A percentile compares a stretch with the other conserved stretches of the same genome.
These are phyloP conservation scores for Drosophila pseudoananassae DNA, from an alignment of 1,140 invertebrate species.

Conservation along the genomic window DNA sequence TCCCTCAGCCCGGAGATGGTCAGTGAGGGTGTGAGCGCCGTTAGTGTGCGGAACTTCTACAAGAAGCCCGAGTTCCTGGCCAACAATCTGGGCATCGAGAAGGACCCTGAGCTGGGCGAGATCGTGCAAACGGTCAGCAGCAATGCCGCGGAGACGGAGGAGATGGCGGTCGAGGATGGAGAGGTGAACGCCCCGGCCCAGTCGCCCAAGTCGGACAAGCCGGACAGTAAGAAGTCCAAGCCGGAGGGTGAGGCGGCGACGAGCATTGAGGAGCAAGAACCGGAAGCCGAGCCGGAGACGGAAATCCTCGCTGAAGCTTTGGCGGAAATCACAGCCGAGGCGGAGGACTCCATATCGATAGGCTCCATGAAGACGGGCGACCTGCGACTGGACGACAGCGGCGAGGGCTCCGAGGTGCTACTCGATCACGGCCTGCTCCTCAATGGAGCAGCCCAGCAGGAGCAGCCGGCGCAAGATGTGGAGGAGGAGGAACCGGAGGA, in stretches of 20 bases:
- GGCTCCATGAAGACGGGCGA: constrained; percentile 37
- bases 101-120: constrained; percentile 82
- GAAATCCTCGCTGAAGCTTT: background rate
- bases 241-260: background rate
- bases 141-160: constrained; percentile 3
- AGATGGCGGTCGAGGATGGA: background rate
- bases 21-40: constrained; percentile 77
- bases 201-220: background rate
- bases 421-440: constrained; percentile 5
- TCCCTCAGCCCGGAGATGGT: constrained; percentile 77
- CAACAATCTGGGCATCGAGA: constrained; percentile 83
- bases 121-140: constrained; percentile 76
- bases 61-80: constrained; percentile 83
- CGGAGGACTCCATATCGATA: constrained; percentile 19
- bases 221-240: background rate
- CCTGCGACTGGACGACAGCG: constrained; percentile 55
- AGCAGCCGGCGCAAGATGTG: background rate
- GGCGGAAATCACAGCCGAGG: background rate
- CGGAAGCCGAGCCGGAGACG: background rate
- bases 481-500: constrained; percentile 5
- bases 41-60: constrained; percentile 82
- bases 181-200: background rate
- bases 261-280: background rate
- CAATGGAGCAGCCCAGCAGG: constrained; percentile 20
- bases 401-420: constrained; percentile 12